Conservation (phyloP, 2,113 vertebrate species). For the Oncorhynchus tshawytscha region DNA sequence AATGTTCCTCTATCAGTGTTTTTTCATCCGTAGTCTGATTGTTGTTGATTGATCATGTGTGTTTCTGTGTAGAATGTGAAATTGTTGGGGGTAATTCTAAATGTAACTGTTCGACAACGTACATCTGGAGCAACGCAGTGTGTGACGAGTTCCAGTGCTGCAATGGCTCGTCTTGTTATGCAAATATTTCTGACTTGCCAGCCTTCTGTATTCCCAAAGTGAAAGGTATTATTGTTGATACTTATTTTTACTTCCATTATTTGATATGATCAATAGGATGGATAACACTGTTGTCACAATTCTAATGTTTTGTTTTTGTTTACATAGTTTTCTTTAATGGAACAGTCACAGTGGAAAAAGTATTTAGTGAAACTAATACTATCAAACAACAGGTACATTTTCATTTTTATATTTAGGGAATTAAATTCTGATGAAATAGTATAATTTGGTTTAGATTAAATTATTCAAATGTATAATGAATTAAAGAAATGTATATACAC, state of each 20-base stretch:
- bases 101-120: constrained; percentile 51
- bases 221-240: constrained; percentile 37
- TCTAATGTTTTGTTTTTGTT: constrained; percentile 28
- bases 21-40: not conserved
- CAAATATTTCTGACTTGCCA: constrained; percentile 30
- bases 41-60: not conserved
- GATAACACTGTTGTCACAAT: not conserved
- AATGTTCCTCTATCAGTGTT: not conserved
- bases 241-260: not conserved
- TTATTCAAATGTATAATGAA: not conserved
- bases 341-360: rapidly evolving
- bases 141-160: constrained; percentile 58
- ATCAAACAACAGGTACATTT: not conserved
- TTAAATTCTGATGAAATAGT: not conserved
- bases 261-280: not conserved
- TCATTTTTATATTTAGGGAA: not conserved
- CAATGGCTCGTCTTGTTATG: constrained; percentile 11
- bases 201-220: constrained; percentile 54
- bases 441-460: not conserved
- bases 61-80: constrained; percentile 53
- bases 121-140: constrained; percentile 60
- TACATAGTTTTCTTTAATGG: constrained; percentile 46
- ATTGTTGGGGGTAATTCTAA: constrained; percentile 11
- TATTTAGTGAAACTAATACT: rapidly evolving
- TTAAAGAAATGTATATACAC: too few species aligned